These are phyloP conservation scores for Aphis craccivora DNA, from an alignment of 1,140 invertebrate species.

Conservation along the genomic window DNA sequence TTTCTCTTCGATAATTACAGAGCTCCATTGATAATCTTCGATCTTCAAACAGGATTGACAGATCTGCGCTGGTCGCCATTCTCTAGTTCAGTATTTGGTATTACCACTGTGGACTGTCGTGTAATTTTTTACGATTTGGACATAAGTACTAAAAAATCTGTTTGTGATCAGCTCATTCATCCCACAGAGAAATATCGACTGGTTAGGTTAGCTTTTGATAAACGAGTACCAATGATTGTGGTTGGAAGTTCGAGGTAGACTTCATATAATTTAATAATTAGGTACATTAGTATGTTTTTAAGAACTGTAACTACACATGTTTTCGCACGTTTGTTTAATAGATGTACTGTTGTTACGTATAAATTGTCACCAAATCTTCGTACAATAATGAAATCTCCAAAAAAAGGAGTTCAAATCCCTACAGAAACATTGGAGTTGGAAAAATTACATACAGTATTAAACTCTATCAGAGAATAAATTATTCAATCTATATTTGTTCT, in stretches of 20 bases:
- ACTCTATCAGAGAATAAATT: background rate
- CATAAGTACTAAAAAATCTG: conserved; percentile 88
- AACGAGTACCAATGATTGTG: conserved; percentile 82
- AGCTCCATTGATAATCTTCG: conserved; percentile 90
- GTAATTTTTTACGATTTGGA: conserved; percentile 90
- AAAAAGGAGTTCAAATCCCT: background rate
- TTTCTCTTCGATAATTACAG: conserved; percentile 65
- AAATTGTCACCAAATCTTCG: conserved; percentile 25
- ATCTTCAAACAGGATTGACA: conserved; percentile 85
- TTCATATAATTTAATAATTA: background rate
- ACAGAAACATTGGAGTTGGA: background rate
- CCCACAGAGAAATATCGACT: conserved; percentile 83
- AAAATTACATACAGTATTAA: background rate
- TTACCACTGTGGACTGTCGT: conserved; percentile 83
- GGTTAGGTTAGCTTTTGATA: conserved; percentile 85
- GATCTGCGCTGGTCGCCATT: conserved; percentile 95
- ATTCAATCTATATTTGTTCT: background rate
- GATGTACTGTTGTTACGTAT: background rate
- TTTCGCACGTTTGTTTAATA: background rate
- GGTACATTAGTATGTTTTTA: background rate
- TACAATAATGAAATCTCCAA: conserved; percentile 9
- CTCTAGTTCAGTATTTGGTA: conserved; percentile 92
- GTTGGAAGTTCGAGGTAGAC: conserved; percentile 92
- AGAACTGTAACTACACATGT: background rate
- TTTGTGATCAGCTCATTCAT: conserved; percentile 86